Evolutionary conservation across 2,113 vertebrate species (phyloP).

Genomic region (Centropus bengalensis): DNA sequence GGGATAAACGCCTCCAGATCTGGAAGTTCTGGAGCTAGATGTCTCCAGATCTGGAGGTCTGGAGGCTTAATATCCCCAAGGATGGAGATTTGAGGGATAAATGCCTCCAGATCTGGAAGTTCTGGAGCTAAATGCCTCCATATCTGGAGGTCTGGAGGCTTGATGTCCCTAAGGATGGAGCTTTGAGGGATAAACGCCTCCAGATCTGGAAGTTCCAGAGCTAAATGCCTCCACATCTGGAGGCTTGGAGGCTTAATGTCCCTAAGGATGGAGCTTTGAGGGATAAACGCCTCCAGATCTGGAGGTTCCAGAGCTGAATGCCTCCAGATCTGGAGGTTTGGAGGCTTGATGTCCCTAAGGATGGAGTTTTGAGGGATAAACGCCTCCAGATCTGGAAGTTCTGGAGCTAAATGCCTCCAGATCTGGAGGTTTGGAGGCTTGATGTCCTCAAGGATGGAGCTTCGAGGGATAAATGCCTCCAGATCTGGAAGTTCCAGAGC

Average conservation of each 20-base stretch:
- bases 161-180: neutral
- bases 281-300: neutral
- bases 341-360: neutral
- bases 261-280: neutral
- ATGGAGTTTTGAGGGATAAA: neutral
- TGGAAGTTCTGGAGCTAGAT: no score
- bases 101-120: neutral
- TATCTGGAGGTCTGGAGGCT: neutral
- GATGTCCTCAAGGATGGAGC: neutral
- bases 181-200: neutral
- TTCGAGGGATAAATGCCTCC: neutral
- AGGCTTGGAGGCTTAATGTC: neutral
- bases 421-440: neutral
- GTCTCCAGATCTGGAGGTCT: accelerated
- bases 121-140: neutral
- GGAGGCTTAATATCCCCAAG: neutral
- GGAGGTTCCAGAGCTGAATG: no score
- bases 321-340: accelerated
- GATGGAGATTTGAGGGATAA: neutral
- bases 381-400: neutral
- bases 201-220: neutral
- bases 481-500: no score
- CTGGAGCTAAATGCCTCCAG: neutral
- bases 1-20: neutral
- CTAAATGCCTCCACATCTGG: no score